phyloP scores from a whole-genome alignment of 2,797 vertebrate genomes.

The Peromyscus nudipes region DNA sequence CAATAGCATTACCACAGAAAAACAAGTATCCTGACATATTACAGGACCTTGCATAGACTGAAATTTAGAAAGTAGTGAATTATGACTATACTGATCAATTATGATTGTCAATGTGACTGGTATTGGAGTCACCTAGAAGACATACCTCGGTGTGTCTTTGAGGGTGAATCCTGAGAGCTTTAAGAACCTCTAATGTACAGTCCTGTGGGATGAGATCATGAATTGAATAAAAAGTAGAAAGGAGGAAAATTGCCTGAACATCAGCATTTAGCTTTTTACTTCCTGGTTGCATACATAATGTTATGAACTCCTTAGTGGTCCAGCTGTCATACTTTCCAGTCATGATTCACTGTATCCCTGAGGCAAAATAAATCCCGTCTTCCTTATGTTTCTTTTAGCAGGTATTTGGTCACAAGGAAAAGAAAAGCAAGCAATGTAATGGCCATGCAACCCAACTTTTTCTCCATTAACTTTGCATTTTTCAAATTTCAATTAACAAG shows the following conservation, averaged over 20 bases:
- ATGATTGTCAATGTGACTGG: background rate
- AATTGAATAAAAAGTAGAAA: background rate
- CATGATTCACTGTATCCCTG: background rate
- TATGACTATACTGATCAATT: background rate
- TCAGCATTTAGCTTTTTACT: background rate
- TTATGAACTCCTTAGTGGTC: background rate
- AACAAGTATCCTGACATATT: background rate
- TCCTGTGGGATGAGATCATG: background rate
- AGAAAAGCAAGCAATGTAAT: background rate
- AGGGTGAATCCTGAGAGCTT: background rate
- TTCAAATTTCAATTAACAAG: background rate
- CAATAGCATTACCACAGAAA: background rate
- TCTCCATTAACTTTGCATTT: background rate
- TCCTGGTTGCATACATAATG: background rate
- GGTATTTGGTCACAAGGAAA: background rate
- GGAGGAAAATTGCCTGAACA: background rate
- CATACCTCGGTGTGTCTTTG: background rate
- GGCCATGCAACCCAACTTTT: background rate
- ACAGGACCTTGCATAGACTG: background rate
- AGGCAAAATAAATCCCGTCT: background rate
- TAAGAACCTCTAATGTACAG: background rate
- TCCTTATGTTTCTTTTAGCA: background rate
- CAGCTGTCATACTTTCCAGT: background rate
- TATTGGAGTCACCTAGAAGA: no score
- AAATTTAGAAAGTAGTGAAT: background rate